These are phyloP conservation scores for Icerya purchasi DNA, from an alignment of 2,888 invertebrate species.

Conservation along the genomic window DNA sequence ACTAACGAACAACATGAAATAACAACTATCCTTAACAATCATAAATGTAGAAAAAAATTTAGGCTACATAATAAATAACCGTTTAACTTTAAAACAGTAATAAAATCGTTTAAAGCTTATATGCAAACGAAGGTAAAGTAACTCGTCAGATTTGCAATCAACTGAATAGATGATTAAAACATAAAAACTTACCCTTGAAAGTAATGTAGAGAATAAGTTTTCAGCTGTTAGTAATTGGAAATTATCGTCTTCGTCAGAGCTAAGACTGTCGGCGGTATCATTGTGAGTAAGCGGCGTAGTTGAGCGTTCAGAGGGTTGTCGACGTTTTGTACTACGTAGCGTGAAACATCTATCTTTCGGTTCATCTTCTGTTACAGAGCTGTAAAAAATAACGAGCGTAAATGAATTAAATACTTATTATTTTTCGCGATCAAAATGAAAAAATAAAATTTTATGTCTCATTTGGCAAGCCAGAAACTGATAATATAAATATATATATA, in stretches of 20 bases:
- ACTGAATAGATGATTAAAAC: neutral
- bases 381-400: conserved; percentile 13
- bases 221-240: conserved; percentile 80
- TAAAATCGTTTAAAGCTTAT: neutral
- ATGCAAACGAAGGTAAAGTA: neutral
- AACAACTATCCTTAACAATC: too few relatives aligned
- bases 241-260: conserved; percentile 74
- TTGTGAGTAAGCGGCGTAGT: conserved; percentile 32
- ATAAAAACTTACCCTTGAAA: conserved; percentile 48
- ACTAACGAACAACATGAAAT: too few relatives aligned
- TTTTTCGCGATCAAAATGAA: too few relatives aligned
- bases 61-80: too few relatives aligned
- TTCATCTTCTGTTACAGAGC: conserved; percentile 22
- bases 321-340: conserved; percentile 38
- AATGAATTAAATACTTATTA: too few relatives aligned
- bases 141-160: neutral
- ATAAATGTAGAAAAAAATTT: too few relatives aligned
- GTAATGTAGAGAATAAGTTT: conserved; percentile 65
- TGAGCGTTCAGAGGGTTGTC: conserved; percentile 25
- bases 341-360: conserved; percentile 29
- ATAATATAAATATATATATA: too few relatives aligned
- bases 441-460: too few relatives aligned
- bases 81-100: neutral
- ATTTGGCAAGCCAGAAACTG: too few relatives aligned
- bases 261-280: conserved; percentile 62